Conservation (phyloP, 2,888 invertebrate genomes). For the Conus canariensis region DNA sequence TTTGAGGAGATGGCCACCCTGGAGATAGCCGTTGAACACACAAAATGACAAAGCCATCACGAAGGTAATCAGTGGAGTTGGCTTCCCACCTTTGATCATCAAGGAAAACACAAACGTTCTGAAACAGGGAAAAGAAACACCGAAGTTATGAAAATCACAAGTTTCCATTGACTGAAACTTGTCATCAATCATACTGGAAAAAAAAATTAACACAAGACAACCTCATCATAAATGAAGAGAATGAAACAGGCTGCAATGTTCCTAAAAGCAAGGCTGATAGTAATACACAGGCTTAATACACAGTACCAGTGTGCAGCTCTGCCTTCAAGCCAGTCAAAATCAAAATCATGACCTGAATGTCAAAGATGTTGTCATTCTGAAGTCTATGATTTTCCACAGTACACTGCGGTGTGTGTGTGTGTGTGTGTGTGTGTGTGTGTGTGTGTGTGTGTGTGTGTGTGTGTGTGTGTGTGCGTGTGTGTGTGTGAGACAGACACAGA, state of each 20-base stretch:
- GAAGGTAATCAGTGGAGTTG: conserved; percentile 78
- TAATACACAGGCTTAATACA: neutral
- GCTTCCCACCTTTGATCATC: conserved; percentile 78
- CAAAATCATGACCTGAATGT: too few species aligned
- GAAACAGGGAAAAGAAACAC: conserved; percentile 27
- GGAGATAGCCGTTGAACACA: conserved; percentile 80
- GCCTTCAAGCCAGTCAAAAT: too few species aligned
- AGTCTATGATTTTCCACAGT: too few species aligned
- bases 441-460: too few species aligned
- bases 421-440: too few species aligned
- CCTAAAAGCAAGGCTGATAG: neutral
- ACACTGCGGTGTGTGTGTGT: too few species aligned
- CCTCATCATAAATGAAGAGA: neutral
- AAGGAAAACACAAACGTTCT: conserved; percentile 80
- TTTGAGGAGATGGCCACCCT: conserved; percentile 73
- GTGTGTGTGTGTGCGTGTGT: too few species aligned
- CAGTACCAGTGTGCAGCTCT: too few species aligned
- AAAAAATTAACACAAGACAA: neutral
- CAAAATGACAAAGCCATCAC: conserved; percentile 79
- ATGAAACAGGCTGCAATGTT: neutral
- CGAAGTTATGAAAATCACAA: too few species aligned
- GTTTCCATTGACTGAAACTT: too few species aligned
- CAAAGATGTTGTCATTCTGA: too few species aligned
- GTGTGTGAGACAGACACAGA: too few species aligned
- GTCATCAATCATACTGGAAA: neutral